Percentiles rank a stretch among this genome's conserved stretches.
These are phyloP conservation scores for Agrochola circellaris DNA, from an alignment of 2,888 invertebrate species.

Conservation along the genomic window DNA sequence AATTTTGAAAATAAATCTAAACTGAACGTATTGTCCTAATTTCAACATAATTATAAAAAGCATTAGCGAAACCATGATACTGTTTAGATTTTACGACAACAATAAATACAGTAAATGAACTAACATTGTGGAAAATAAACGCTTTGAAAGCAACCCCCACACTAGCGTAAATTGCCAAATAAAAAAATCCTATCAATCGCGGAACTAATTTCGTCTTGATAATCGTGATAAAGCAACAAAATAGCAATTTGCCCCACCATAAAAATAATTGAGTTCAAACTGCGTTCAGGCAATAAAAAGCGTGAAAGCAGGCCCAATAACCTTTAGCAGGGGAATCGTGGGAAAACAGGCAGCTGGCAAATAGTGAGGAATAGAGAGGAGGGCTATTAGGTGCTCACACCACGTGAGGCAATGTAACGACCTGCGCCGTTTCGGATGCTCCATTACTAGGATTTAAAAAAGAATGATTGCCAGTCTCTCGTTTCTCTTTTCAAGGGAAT, in stretches of 20 bases:
- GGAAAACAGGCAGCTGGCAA: slow-evolving; percentile 85
- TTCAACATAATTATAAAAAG: slow-evolving; percentile 31
- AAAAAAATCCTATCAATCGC: slow-evolving; percentile 83
- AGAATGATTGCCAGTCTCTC: slow-evolving; percentile 66
- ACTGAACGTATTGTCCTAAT: slow-evolving; percentile 25
- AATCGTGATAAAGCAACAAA: slow-evolving; percentile 90
- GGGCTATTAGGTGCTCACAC: slow-evolving; percentile 86
- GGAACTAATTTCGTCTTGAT: slow-evolving; percentile 88
- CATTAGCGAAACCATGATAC: slow-evolving; percentile 22
- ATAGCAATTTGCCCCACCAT: slow-evolving; percentile 90
- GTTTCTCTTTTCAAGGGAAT: slow-evolving; percentile 61
- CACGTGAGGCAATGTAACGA: slow-evolving; percentile 84
- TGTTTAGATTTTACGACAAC: slow-evolving; percentile 39
- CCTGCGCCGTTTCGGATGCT: slow-evolving; percentile 80
- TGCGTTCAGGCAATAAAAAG: slow-evolving; percentile 90
- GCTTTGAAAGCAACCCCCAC: slow-evolving; percentile 49
- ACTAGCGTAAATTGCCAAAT: slow-evolving; percentile 72
- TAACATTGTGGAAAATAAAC: slow-evolving; percentile 54
- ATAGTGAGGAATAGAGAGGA: slow-evolving; percentile 86
- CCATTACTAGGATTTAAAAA: slow-evolving; percentile 79
- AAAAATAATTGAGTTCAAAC: slow-evolving; percentile 91
- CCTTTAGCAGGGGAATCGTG: slow-evolving; percentile 87
- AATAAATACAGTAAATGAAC: slow-evolving; percentile 53
- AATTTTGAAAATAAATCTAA: slow-evolving; percentile 41
- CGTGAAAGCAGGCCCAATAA: slow-evolving; percentile 90